Evolutionary conservation across 2,888 invertebrate genomes (phyloP).

Genomic region (Lycophotia porphyrea): DNA sequence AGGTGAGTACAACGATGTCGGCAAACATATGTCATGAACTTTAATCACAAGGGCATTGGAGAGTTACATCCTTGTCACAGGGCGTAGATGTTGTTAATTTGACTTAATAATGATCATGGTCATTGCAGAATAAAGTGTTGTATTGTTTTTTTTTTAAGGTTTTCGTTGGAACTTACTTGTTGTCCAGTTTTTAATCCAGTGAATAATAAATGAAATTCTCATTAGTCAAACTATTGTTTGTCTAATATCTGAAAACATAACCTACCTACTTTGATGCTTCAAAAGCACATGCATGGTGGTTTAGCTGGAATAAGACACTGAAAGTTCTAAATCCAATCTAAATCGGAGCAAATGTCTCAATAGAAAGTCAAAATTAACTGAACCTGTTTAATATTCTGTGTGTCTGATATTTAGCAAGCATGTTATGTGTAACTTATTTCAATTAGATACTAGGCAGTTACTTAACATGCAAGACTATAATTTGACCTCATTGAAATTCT

Average conservation of each 20-base stretch:
- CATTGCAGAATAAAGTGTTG: background rate
- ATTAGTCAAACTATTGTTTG: background rate
- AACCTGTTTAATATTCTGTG: conserved; percentile 42
- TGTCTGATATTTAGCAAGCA: conserved; percentile 9
- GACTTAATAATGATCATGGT: conserved; percentile 11
- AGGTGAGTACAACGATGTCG: conserved; percentile 88
- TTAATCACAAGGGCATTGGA: conserved; percentile 51
- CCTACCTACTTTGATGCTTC: background rate
- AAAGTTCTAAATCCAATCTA: conserved; percentile 31
- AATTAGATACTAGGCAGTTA: background rate
- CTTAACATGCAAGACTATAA: background rate
- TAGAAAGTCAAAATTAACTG: conserved; percentile 50
- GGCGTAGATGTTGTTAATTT: conserved; percentile 29
- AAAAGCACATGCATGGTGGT: background rate
- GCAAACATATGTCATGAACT: conserved; percentile 62
- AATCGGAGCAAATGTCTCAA: conserved; percentile 42
- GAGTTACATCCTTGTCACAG: conserved; percentile 24
- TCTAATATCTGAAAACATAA: background rate
- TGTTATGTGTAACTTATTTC: conserved; percentile 20
- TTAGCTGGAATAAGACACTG: background rate
- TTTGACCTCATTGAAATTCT: conserved; percentile 17
- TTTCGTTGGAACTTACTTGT: background rate
- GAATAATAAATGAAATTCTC: background rate
- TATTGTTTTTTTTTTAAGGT: background rate
- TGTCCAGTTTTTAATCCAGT: background rate